phyloP scores from a whole-genome alignment of 2,113 vertebrate species.

The Columbina picui region DNA sequence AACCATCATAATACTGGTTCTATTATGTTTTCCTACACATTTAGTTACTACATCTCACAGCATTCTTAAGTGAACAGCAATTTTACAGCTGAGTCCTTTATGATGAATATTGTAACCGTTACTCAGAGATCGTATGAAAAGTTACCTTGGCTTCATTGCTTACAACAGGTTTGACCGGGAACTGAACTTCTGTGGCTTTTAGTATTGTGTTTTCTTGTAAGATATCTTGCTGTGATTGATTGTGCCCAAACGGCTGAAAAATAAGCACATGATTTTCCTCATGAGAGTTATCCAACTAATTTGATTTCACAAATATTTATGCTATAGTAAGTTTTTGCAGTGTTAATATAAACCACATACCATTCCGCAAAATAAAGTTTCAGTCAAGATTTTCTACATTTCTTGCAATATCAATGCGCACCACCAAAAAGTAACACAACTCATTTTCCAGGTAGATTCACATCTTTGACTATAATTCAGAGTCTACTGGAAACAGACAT shows the following conservation, averaged over 20 bases:
- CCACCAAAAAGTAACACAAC: neutral
- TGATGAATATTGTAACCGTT: neutral
- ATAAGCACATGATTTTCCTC: conserved; percentile 45
- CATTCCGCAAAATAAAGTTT: neutral
- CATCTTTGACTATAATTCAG: neutral
- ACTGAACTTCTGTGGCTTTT: conserved; percentile 98
- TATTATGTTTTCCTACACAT: neutral
- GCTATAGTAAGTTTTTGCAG: neutral
- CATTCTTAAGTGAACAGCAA: neutral
- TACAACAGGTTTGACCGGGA: conserved; percentile 96
- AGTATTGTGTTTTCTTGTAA: conserved; percentile 99
- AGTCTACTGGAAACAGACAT: neutral
- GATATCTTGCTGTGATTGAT: conserved; percentile 99
- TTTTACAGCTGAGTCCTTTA: neutral
- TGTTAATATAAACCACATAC: neutral
- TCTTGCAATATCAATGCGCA: neutral
- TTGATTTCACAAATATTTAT: conserved; percentile 21
- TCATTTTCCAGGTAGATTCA: neutral
- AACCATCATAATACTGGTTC: neutral
- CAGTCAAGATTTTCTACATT: neutral
- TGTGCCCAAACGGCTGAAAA: conserved; percentile 96
- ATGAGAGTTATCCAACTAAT: conserved; percentile 11
- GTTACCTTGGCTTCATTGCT: conserved; percentile 99
- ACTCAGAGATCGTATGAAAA: neutral
- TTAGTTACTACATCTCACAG: neutral